Base-by-base conservation (phyloP, 1,140 invertebrate genomes). In the Aphelinus atriplicis region DNA sequence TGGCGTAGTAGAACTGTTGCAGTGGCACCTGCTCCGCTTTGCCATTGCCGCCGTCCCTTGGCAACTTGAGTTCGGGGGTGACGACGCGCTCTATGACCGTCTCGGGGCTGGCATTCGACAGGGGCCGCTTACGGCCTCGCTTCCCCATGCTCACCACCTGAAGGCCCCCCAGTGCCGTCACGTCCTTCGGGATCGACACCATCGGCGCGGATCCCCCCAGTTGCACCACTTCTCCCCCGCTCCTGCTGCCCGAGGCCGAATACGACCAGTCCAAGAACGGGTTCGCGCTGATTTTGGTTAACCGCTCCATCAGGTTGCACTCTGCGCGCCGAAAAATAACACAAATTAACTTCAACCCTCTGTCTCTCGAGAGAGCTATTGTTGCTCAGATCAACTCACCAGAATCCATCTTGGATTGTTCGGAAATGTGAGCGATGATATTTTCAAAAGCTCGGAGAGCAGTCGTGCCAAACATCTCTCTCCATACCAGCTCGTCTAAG, bases 401-500 rank as follows among this genome's bases (percentile, higher is more conserved):
- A 51, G 84, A 64, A 60, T 92, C 90, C 7, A 90, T 81, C 73
- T 91, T 91, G 0, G 94, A 95, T 84, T 95, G 94, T 80, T 95
- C 93, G 0, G 93, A 90, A 57, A 96, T 91, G 82, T 96, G 94
- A 4, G 85, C 77, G 3, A 96, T 91, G 60, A 96, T 93, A 80
- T 93, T 95, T 77, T 95, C 92, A 81, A 96, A 97, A 1, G 94
- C 92, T 80, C 92, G 90, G n/a, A 92, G 88, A 0, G 94, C 90
- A 6, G 93, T 92, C 2, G 90, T 88, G 1, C 95, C 95, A 81
- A 92, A 96, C 78, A 92, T 91, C 84, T 93, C 92, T 76, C 92
- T 82, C 94, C 94, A 95, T 7, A 94, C 93, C 3, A 97, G 86
- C 83, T 97, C 95, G 82, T 97, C 95, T 57, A 97, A 86, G 84